Percentiles rank a stretch among this genome's conserved stretches.
Conservation (phyloP, 2,797 vertebrate species). For the Florisuga fusca region DNA sequence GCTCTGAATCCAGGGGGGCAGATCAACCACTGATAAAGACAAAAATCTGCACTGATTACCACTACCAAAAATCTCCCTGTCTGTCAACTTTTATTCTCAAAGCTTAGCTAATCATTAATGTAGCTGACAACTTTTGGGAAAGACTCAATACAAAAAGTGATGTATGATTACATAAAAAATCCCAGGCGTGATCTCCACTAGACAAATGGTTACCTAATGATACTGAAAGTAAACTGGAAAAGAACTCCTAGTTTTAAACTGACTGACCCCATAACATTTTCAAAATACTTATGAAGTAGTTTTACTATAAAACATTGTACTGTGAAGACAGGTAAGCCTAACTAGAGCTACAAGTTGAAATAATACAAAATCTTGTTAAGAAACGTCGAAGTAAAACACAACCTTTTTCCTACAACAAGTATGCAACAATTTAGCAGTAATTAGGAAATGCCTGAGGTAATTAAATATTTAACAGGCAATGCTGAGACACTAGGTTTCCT, state of each 20-base stretch:
- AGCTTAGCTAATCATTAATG: neutral
- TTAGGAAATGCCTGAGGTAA: neutral
- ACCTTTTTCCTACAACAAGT: neutral
- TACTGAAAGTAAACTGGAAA: neutral
- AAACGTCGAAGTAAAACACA: neutral
- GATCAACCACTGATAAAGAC: neutral
- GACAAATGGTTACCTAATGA: neutral
- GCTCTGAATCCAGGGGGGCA: neutral
- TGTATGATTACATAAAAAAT: neutral
- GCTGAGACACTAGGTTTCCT: neutral
- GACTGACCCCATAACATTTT: neutral
- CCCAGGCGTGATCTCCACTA: neutral
- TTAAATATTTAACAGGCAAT: neutral
- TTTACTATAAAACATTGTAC: neutral
- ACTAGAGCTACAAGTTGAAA: neutral
- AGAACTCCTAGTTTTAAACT: neutral
- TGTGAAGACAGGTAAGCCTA: neutral
- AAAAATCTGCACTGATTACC: neutral
- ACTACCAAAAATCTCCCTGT: neutral
- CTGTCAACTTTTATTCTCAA: neutral
- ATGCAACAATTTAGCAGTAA: neutral
- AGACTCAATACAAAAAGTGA: neutral
- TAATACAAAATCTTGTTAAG: neutral
- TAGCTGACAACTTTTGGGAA: neutral
- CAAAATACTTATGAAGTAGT: neutral